Evolutionary conservation across 2,797 vertebrate species (phyloP).

Genomic region (Hoplostethus mediterraneus): DNA sequence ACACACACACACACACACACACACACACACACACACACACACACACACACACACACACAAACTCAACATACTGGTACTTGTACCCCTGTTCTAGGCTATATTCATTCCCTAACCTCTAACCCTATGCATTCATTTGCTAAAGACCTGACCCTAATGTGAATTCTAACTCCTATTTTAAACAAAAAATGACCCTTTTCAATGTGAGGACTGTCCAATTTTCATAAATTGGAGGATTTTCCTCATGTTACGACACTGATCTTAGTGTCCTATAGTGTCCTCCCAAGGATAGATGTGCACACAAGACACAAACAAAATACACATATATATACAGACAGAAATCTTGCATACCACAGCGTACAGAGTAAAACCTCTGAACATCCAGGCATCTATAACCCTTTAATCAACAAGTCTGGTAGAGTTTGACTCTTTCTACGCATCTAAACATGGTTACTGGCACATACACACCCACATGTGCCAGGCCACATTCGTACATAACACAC

Average conservation of each 20-base stretch:
- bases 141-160: background rate
- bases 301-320: background rate
- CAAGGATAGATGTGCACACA: conserved; percentile 34
- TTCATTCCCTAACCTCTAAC: conserved; percentile 2
- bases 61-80: conserved; percentile 4
- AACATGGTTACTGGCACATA: conserved; percentile 62
- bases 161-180: conserved; percentile 2
- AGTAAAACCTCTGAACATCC: conserved; percentile 19
- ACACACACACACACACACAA: background rate
- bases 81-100: background rate
- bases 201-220: conserved; percentile 21
- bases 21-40: background rate
- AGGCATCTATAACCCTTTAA: conserved; percentile 44
- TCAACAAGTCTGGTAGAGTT: conserved; percentile 80
- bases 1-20: background rate
- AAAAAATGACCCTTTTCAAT: conserved; percentile 23
- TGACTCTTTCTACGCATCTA: conserved; percentile 50
- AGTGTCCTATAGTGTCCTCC: conserved; percentile 42
- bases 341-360: background rate
- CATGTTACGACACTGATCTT: conserved; percentile 25
- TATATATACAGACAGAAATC: background rate
- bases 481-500: conserved; percentile 66
- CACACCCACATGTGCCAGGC: conserved; percentile 75
- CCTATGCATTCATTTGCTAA: background rate
- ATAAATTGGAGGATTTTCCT: conserved; percentile 28